These are phyloP conservation scores for Onchidella celtica DNA, from an alignment of 2,888 invertebrate genomes.

Conservation along the genomic window DNA sequence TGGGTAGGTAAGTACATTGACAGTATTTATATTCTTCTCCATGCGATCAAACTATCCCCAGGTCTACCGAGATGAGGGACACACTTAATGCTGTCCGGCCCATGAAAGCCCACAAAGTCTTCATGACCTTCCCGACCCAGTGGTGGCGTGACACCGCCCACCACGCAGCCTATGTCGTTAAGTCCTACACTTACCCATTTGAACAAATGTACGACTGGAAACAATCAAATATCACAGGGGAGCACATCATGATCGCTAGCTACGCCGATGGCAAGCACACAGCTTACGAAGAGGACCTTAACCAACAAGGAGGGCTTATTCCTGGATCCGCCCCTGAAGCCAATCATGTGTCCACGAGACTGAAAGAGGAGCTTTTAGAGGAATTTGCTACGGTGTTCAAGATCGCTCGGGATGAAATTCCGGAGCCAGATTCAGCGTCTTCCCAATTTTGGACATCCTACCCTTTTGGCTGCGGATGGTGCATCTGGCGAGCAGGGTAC, in stretches of 20 bases:
- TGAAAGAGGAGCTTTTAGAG: too few relatives aligned
- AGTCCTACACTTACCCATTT: not conserved
- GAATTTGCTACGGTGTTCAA: not conserved
- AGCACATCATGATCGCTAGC: not conserved
- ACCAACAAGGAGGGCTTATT: not conserved
- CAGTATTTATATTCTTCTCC: too few relatives aligned
- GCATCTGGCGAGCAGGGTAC: not conserved
- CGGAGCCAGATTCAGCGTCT: not conserved
- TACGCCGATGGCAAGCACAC: not conserved
- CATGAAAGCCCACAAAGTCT: not conserved
- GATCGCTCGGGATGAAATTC: not conserved
- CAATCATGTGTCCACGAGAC: not conserved
- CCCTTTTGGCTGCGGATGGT: constrained; percentile 13
- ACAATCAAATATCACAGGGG: not conserved
- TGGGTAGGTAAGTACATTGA: too few relatives aligned
- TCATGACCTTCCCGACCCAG: not conserved
- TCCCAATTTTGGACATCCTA: constrained; percentile 17
- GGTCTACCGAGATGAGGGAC: not conserved
- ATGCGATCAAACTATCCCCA: too few relatives aligned
- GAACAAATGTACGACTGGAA: not conserved
- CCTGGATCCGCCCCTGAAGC: not conserved
- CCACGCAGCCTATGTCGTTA: not conserved
- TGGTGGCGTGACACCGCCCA: not conserved
- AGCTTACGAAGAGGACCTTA: too few relatives aligned
- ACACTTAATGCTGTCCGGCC: not conserved